These are phyloP conservation scores for Dendrolimus pini DNA, from an alignment of 2,888 invertebrate genomes.

Conservation along the genomic window DNA sequence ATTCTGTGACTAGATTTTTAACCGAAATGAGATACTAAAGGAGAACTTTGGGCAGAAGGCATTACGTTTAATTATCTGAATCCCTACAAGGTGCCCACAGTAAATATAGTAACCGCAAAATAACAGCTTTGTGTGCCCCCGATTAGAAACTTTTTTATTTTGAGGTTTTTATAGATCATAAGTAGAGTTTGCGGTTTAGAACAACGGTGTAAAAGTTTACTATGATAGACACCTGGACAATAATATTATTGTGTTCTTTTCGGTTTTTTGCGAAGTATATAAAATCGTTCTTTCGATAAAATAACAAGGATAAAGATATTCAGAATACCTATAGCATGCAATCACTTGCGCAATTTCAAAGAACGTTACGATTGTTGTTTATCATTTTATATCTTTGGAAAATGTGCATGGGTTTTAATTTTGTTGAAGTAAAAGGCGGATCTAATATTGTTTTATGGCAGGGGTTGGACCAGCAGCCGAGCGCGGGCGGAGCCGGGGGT, in stretches of 20 bases:
- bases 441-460: conserved; percentile 41
- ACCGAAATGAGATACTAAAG: no score
- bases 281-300: no score
- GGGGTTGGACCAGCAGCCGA: conserved; percentile 47
- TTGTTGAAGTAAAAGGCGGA: conserved; percentile 51
- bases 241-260: no score
- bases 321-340: no score
- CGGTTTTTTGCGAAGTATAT: no score
- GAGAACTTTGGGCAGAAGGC: conserved; percentile 16
- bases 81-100: conserved; percentile 47
- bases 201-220: not conserved
- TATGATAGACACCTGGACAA: not conserved
- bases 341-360: no score
- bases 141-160: conserved; percentile 18
- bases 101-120: conserved; percentile 60
- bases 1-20: no score
- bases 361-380: not conserved
- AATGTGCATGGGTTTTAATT: conserved; percentile 30
- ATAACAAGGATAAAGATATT: no score
- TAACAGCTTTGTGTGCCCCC: conserved; percentile 47
- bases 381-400: not conserved
- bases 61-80: conserved; percentile 56
- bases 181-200: not conserved
- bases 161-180: conserved; percentile 20
- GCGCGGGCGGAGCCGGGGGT: conserved; percentile 30